Evolutionary conservation across 2,797 vertebrate species (phyloP), one percentile per base, ranked within the genome.

Genomic region (Silurus aristotelis): DNA sequence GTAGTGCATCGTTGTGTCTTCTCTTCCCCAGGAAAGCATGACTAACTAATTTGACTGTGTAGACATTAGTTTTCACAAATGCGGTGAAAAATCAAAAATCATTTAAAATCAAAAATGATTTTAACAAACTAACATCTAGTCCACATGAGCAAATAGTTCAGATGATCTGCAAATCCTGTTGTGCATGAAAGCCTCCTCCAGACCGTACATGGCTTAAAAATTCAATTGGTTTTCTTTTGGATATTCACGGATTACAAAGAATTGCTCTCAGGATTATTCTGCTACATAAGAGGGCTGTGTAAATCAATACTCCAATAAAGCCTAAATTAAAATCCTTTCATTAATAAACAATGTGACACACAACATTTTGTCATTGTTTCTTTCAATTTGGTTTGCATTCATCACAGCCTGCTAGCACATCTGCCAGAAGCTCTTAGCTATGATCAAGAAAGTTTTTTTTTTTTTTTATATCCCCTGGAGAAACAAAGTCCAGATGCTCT

Each of bases 261-360:
- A 55, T 75, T 75, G 48, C 48, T 56, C 55, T 56, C 52, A 76
- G 52, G 52, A 20, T 58, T 76, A 31, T 56, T 76, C 25, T 31
- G 25, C 52, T 56, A 31, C 73, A 31, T 76, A 56, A 58, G 55
- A 19, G 25, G 17, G 52, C n/a, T 58, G 15, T 76, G 73, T 76
- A 76, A 76, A 76, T 77, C 55, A 22, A 77, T 77, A 77, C 27
- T 20, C 55, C 27, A 77, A 38, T 77, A 58, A 58, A 77, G 10
- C 56, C 55, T 19, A 77, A 77, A 60, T 60, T 77, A 77, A 80
- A 63, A 80, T 15, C 27, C 10, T 43, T 12, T 60, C 27, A 61
- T 79, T 79, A 79, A 60, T 78, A 79, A 61, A 63, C 58, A 79
- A 79, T 79, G 77, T 60, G 55, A 78, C 72, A 31, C 27, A 14